phyloP scores from a whole-genome alignment of 1,140 invertebrate genomes.

The Pogonomyrmex californicus region DNA sequence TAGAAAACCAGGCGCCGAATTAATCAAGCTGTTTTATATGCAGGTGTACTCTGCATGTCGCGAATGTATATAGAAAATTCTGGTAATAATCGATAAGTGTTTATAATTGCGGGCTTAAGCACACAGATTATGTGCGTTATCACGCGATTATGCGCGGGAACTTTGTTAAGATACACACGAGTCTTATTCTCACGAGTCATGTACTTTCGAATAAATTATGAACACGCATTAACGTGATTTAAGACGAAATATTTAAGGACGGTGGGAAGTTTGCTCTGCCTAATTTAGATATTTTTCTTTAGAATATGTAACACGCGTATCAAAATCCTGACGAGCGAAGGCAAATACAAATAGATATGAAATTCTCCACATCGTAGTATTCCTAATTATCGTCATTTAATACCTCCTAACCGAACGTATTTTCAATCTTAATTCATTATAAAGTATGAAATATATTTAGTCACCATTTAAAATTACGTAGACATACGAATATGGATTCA shows the following conservation, averaged over 20 bases:
- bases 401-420: neutral
- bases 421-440: slow-evolving; percentile 9
- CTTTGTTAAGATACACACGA: slow-evolving; percentile 69
- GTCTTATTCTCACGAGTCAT: slow-evolving; percentile 55
- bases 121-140: slow-evolving; percentile 44
- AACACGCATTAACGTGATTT: neutral
- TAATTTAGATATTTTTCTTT: slow-evolving; percentile 2
- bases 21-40: slow-evolving; percentile 75
- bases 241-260: neutral
- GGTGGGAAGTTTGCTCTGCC: neutral
- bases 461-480: neutral
- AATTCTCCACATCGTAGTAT: too few species aligned
- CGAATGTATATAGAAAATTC: slow-evolving; percentile 63
- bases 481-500: slow-evolving; percentile 7
- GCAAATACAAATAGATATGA: neutral
- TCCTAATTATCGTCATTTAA: too few species aligned
- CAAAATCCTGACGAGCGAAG: neutral
- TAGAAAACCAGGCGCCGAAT: slow-evolving; percentile 64
- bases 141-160: slow-evolving; percentile 10
- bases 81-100: slow-evolving; percentile 70
- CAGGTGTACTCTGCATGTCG: slow-evolving; percentile 35
- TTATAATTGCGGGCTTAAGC: slow-evolving; percentile 53
- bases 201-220: slow-evolving; percentile 34
- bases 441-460: neutral
- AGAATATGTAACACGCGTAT: neutral